Evolutionary conservation across 2,888 invertebrate genomes (phyloP).

Genomic region (Parnassius orleans): DNA sequence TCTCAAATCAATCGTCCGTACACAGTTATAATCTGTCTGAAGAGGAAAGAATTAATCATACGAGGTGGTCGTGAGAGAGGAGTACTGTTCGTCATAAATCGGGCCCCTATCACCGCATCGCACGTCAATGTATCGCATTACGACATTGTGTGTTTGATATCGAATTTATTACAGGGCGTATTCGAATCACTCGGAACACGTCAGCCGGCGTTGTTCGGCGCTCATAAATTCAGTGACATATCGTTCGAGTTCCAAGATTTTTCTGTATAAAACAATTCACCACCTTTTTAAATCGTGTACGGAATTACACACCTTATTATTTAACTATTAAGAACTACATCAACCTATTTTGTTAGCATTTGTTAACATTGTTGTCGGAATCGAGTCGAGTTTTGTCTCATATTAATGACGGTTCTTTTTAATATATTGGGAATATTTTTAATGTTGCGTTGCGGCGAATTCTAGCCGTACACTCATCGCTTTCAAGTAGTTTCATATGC

Average conservation of each 20-base stretch:
- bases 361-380: constrained; percentile 47
- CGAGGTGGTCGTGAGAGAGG: constrained; percentile 29
- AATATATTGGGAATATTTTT: constrained; percentile 64
- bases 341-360: constrained; percentile 33
- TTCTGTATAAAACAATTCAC: constrained; percentile 44
- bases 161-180: constrained; percentile 66
- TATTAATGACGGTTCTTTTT: constrained; percentile 67
- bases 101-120: constrained; percentile 62
- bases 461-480: constrained; percentile 32
- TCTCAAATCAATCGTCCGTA: not conserved
- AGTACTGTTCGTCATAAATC: constrained; percentile 63
- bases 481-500: constrained; percentile 27
- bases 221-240: constrained; percentile 76
- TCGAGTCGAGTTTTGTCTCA: constrained; percentile 57
- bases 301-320: constrained; percentile 36
- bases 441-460: constrained; percentile 27
- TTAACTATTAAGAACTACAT: constrained; percentile 40
- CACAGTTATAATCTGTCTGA: constrained; percentile 7
- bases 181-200: constrained; percentile 65
- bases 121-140: constrained; percentile 67
- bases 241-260: constrained; percentile 65
- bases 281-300: constrained; percentile 24
- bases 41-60: constrained; percentile 27
- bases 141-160: constrained; percentile 73
- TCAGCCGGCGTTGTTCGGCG: constrained; percentile 57